These are phyloP conservation scores for Labeo calbasu DNA, from an alignment of 2,797 vertebrate genomes.

Conservation along the genomic window DNA sequence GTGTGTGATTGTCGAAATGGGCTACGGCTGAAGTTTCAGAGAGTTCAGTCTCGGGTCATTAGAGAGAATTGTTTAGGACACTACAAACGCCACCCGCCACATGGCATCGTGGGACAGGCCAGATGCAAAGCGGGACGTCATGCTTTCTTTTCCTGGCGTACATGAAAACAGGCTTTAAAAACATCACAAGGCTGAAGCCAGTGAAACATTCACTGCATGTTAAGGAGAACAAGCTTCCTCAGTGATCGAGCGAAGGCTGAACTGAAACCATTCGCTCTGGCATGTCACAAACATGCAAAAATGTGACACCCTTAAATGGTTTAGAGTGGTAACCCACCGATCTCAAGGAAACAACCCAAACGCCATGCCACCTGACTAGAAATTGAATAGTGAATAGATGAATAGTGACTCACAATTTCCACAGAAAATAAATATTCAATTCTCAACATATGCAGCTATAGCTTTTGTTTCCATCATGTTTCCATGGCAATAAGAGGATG, in stretches of 20 bases:
- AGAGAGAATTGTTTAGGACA: constrained; percentile 19
- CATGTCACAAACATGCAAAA: neutral
- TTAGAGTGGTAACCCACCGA: neutral
- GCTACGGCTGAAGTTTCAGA: constrained; percentile 5
- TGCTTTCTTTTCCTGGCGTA: neutral
- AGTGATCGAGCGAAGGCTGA: neutral
- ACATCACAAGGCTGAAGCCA: constrained; percentile 18
- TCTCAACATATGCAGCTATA: constrained; percentile 5
- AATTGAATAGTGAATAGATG: no score
- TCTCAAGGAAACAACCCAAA: neutral
- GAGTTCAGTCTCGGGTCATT: constrained; percentile 33
- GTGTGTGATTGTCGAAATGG: neutral
- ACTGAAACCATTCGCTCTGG: neutral
- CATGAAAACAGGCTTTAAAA: constrained; percentile 10
- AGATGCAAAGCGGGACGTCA: constrained; percentile 18
- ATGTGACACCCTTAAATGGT: neutral
- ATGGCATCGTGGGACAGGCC: constrained; percentile 9
- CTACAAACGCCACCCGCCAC: neutral
- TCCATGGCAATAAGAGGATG: constrained; percentile 45
- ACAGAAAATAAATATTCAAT: neutral
- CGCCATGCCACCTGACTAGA: neutral
- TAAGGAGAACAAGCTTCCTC: constrained; percentile 18
- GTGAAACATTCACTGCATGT: constrained; percentile 8
- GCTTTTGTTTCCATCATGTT: constrained; percentile 42
- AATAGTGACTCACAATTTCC: neutral